These are phyloP conservation scores for Leucoraja ocellata DNA, from an alignment of 2,797 vertebrate species.

Conservation along the genomic window DNA sequence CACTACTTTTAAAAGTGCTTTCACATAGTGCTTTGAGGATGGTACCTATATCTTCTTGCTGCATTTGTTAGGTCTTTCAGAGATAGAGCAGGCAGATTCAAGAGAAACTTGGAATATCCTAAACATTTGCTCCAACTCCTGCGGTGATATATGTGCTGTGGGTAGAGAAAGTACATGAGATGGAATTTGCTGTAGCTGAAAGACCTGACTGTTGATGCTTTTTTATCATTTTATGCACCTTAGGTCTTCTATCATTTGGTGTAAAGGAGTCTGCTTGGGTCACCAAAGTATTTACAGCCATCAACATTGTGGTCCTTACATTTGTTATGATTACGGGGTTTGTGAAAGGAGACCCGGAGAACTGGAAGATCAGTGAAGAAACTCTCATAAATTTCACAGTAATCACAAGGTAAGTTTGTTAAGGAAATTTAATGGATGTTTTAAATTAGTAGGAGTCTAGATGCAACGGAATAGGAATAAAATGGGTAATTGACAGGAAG, in stretches of 20 bases:
- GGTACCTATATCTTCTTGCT: neutral
- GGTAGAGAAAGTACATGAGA: neutral
- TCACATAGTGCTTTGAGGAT: neutral
- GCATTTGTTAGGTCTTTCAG: no score
- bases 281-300: slow-evolving; percentile 88
- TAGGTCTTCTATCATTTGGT: slow-evolving; percentile 91
- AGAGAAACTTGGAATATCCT: neutral
- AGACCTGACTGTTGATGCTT: neutral
- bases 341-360: slow-evolving; percentile 80
- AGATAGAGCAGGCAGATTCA: neutral
- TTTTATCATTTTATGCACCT: neutral
- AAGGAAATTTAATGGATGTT: neutral
- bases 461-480: neutral
- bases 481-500: neutral
- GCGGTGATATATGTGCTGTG: neutral
- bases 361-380: slow-evolving; percentile 87
- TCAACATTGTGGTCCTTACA: slow-evolving; percentile 88
- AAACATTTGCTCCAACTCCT: neutral
- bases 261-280: slow-evolving; percentile 98
- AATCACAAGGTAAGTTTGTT: slow-evolving; percentile 59
- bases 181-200: neutral
- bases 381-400: slow-evolving; percentile 78
- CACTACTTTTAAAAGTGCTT: neutral
- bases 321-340: slow-evolving; percentile 95
- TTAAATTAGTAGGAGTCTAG: neutral